A percentile compares a stretch with the other conserved stretches of the same genome.
These are phyloP conservation scores for Drosophila sp. DNA, from an alignment of 1,140 invertebrate species.

Conservation along the genomic window DNA sequence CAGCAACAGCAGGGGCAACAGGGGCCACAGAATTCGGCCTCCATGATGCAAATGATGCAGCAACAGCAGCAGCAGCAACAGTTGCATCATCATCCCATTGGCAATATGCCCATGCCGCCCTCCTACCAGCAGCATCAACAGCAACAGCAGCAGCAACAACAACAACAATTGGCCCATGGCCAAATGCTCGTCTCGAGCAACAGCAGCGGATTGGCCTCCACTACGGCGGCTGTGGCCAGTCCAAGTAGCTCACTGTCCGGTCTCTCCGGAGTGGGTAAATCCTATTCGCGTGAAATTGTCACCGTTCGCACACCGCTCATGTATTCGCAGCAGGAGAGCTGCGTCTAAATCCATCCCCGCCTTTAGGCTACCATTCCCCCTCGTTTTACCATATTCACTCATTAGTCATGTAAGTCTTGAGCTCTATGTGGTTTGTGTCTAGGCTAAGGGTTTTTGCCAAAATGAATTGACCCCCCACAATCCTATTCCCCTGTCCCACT, in stretches of 20 bases:
- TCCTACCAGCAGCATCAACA: slow-evolving; percentile 78
- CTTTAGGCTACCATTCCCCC: not conserved
- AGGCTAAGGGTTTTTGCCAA: slow-evolving; percentile 73
- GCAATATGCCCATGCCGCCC: slow-evolving; percentile 75
- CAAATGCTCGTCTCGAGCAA: slow-evolving; percentile 78
- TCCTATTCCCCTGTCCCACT: not conserved
- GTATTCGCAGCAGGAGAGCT: slow-evolving; percentile 92
- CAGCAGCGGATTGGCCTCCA: slow-evolving; percentile 73
- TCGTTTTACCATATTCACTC: not conserved
- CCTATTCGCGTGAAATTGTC: slow-evolving; percentile 88
- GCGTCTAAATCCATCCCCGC: slow-evolving; percentile 86
- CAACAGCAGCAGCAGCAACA: slow-evolving; percentile 71
- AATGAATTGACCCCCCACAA: slow-evolving; percentile 53
- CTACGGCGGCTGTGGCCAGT: slow-evolving; percentile 85
- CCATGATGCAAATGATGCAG: slow-evolving; percentile 81
- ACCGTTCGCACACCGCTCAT: slow-evolving; percentile 92
- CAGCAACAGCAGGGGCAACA: slow-evolving; percentile 47
- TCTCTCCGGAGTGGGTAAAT: slow-evolving; percentile 75
- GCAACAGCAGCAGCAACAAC: slow-evolving; percentile 59
- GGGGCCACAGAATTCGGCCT: slow-evolving; percentile 67
- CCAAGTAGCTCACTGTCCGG: slow-evolving; percentile 76
- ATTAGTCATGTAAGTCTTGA: slow-evolving; percentile 53
- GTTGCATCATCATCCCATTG: slow-evolving; percentile 55
- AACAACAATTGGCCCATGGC: slow-evolving; percentile 58
- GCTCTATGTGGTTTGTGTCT: slow-evolving; percentile 75